A percentile compares a stretch with the other conserved stretches of the same genome.
Conservation (phyloP, 2,797 vertebrate genomes). For the Eospalax fontanierii region DNA sequence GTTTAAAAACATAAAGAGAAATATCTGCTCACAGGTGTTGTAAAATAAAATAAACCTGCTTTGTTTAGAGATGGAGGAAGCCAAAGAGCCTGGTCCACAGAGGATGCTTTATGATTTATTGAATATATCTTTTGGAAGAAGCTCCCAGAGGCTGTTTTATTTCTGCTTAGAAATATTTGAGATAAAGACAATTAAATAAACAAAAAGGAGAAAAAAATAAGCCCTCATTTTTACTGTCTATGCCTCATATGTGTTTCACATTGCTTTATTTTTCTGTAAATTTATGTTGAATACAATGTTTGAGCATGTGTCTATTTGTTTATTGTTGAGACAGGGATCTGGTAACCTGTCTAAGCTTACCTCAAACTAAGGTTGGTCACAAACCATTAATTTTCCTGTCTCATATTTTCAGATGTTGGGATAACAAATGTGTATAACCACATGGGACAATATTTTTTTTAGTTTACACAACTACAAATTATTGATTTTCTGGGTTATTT, state of each 20-base stretch:
- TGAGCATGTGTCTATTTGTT: too few species aligned
- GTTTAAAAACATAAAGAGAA: background rate
- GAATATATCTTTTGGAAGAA: background rate
- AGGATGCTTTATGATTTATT: constrained; percentile 31
- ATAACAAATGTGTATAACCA: too few species aligned
- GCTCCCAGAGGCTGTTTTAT: constrained; percentile 30
- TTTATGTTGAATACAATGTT: background rate
- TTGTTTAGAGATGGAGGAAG: background rate
- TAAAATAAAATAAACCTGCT: background rate
- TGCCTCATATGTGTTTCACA: background rate
- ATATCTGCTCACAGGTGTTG: background rate
- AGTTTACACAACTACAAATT: background rate
- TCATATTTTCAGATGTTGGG: too few species aligned
- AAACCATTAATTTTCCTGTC: too few species aligned
- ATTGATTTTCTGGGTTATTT: background rate
- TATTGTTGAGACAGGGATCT: too few species aligned
- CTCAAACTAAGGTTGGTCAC: too few species aligned
- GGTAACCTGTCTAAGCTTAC: too few species aligned
- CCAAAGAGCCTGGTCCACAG: background rate
- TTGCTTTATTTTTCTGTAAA: background rate
- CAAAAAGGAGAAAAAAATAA: constrained; percentile 23
- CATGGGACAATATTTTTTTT: too few species aligned
- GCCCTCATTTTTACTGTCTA: background rate
- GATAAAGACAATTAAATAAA: constrained; percentile 54
- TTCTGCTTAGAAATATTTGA: constrained; percentile 42